phyloP scores from a whole-genome alignment of 2,797 vertebrate genomes.

The Sparus aurata region DNA sequence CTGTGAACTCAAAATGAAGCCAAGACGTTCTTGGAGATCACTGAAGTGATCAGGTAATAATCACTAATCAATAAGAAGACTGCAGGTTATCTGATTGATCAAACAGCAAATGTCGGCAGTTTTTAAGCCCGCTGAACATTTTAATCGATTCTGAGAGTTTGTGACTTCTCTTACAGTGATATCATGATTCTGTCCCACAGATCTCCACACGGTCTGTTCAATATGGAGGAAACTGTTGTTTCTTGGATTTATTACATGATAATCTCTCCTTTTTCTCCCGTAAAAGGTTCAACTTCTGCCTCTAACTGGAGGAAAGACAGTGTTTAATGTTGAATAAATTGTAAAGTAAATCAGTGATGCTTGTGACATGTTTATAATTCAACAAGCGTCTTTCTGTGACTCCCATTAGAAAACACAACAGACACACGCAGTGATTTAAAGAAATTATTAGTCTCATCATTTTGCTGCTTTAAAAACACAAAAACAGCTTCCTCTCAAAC shows the following conservation, averaged over 20 bases:
- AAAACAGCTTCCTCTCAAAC: not conserved
- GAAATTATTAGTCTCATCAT: not conserved
- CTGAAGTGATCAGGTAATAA: not conserved
- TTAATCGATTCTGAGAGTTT: not conserved
- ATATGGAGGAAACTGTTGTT: not conserved
- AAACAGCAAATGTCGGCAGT: not conserved
- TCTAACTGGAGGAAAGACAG: not conserved
- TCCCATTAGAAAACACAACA: slow-evolving; percentile 4
- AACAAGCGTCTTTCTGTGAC: not conserved
- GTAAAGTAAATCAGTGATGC: not conserved
- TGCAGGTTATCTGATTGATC: not conserved
- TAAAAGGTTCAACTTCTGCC: not conserved
- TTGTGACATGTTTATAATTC: not conserved
- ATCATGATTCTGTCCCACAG: not conserved
- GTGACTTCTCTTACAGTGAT: not conserved
- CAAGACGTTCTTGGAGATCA: not conserved
- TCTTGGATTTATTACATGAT: not conserved
- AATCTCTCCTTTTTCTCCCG: not conserved
- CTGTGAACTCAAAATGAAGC: not conserved
- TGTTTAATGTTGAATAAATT: not conserved
- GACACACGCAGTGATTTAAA: not conserved
- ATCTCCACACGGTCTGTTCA: not conserved
- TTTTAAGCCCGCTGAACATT: not conserved
- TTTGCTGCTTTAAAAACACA: not conserved
- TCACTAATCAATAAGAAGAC: not conserved